Conservation (phyloP, 2,888 invertebrate species). For the Auanema sp. region DNA sequence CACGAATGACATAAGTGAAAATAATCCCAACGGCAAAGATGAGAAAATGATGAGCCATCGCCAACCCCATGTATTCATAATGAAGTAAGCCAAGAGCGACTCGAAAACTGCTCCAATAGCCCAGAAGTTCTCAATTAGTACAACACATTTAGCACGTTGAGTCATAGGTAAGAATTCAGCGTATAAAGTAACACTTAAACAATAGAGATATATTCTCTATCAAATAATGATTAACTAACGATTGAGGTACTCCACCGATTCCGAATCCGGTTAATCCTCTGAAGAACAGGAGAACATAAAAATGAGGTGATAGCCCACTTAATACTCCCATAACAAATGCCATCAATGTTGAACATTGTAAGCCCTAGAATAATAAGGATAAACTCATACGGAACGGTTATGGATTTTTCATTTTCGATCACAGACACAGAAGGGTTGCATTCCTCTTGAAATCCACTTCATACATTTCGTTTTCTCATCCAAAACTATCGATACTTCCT, state of each 20-base stretch:
- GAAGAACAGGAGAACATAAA: conserved; percentile 85
- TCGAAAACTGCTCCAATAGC: conserved; percentile 91
- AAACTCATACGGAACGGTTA: background rate
- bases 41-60: conserved; percentile 89
- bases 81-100: conserved; percentile 82
- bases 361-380: conserved; percentile 72
- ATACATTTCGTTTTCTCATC: background rate
- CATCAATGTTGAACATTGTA: conserved; percentile 84
- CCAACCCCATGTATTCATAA: conserved; percentile 90
- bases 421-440: too few species aligned
- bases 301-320: conserved; percentile 87
- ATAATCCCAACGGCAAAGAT: conserved; percentile 82
- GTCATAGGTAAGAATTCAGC: conserved; percentile 92
- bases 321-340: conserved; percentile 87
- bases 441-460: background rate
- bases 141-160: conserved; percentile 90
- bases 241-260: conserved; percentile 93
- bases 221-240: conserved; percentile 73
- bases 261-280: conserved; percentile 91
- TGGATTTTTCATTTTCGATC: background rate
- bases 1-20: conserved; percentile 66
- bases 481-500: background rate
- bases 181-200: conserved; percentile 84
- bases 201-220: background rate
- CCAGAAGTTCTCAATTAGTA: conserved; percentile 94